These are phyloP conservation scores for Pheosia gnoma DNA, from an alignment of 2,888 invertebrate species.

Conservation along the genomic window DNA sequence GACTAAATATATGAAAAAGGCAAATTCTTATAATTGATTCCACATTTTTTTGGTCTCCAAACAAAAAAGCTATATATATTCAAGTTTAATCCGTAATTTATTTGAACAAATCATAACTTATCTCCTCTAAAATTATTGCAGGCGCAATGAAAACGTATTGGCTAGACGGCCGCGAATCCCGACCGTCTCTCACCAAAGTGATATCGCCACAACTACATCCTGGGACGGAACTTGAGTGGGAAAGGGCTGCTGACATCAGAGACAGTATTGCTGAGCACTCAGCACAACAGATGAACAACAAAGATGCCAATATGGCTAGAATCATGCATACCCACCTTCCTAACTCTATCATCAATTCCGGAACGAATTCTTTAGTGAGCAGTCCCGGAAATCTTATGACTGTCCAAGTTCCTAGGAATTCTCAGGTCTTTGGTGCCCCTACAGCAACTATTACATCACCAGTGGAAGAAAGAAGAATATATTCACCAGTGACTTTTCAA, in stretches of 20 bases:
- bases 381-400: constrained; percentile 45
- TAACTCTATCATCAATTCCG: constrained; percentile 53
- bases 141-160: constrained; percentile 95
- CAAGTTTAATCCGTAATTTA: neutral
- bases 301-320: constrained; percentile 43
- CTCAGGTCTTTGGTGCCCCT: constrained; percentile 31
- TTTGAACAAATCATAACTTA: constrained; percentile 9
- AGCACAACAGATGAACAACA: constrained; percentile 62
- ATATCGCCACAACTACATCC: constrained; percentile 72
- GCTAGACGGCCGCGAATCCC: constrained; percentile 89
- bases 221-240: constrained; percentile 76
- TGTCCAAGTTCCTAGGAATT: constrained; percentile 38
- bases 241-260: constrained; percentile 71
- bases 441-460: constrained; percentile 67
- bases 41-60: no score
- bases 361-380: constrained; percentile 54
- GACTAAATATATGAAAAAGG: no score
- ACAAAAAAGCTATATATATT: neutral
- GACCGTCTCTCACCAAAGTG: constrained; percentile 81
- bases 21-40: no score
- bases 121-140: constrained; percentile 50
- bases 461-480: constrained; percentile 88
- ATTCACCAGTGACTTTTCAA: constrained; percentile 93
- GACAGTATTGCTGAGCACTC: constrained; percentile 78
- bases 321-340: constrained; percentile 43